These are phyloP conservation scores for Dromiciops gliroides DNA, from an alignment of 2,113 vertebrate genomes.

Conservation along the genomic window DNA sequence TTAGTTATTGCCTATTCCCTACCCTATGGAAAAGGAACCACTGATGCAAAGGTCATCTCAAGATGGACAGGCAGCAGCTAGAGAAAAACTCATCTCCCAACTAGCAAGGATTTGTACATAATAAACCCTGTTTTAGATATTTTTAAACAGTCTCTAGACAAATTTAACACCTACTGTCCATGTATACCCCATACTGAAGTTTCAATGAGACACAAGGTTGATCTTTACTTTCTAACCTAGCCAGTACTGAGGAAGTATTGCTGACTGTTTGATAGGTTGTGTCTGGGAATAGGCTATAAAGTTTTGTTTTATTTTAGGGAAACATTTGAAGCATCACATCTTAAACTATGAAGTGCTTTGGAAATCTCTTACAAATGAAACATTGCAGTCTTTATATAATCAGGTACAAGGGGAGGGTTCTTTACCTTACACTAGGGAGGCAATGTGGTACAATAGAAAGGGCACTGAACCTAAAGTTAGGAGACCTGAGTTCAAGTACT, in stretches of 20 bases:
- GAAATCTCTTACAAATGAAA: neutral
- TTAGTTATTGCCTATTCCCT: too few relatives aligned
- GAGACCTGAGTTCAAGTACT: neutral
- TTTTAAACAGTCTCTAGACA: neutral
- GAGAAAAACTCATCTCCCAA: neutral
- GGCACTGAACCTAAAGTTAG: neutral
- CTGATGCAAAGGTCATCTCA: neutral
- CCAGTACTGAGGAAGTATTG: neutral
- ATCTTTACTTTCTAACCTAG: neutral
- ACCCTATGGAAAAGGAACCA: neutral
- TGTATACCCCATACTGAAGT: neutral
- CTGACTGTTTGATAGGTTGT: neutral
- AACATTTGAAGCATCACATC: constrained; percentile 39
- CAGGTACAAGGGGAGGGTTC: constrained; percentile 6
- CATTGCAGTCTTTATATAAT: neutral
- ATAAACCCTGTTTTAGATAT: constrained; percentile 12
- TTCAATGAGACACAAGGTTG: neutral
- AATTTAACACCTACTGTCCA: neutral
- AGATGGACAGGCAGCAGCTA: neutral
- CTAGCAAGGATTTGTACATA: neutral
- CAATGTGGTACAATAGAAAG: neutral
- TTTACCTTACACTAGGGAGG: neutral
- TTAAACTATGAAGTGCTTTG: constrained; percentile 42
- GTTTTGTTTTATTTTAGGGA: constrained; percentile 13
- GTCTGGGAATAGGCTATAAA: neutral